Base-by-base conservation (phyloP, 1,140 invertebrate genomes). In the Penaeus chinensis region DNA sequence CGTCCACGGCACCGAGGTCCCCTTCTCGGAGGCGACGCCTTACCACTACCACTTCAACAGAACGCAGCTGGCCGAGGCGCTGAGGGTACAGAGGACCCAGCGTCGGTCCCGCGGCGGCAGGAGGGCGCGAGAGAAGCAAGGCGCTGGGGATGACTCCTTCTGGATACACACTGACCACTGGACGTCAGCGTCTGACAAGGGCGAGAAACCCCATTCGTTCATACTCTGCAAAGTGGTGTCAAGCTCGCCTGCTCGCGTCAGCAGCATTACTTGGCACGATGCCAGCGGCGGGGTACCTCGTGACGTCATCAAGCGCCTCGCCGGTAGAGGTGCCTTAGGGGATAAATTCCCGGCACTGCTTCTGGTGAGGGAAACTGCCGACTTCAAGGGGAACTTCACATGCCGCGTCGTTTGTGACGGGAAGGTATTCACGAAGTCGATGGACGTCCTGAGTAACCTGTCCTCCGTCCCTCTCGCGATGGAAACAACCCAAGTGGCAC, bases 1-100 rank as follows among this genome's bases (percentile, higher is more conserved):
- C 91, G 96, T 98, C 92, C 98, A 98, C 91, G 97, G 97, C 24
- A 98, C 97, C 1, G 94, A 96, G 37, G 94, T 87, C 7, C 27
- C 85, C 16, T 27, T 78, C 20, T 37, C 27, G 27, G n/a, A 37
- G 5, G 66, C 85, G 8, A 63, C 79, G 19, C 79, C 71, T 20
- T 42, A 82, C 13, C 79, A 87, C 24, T 77, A 87, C 60, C 62
- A 87, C 80, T 87, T 77, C 80, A 87, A 62, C 19, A 62, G 61
- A n/a, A 60, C 65, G 24, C 85, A 87, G 42, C 80, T 87, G 37
- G 16, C 79, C 22, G 32, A 27, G 22, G 61, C 71, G 22, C 80
- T 42, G 11, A 27, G 18, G 24, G 11, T 5, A 27, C 47, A 54
- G 47, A 54, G 47, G 47, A 54, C 47, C 47, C 47, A 54, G 8